Base-by-base conservation (phyloP, 1,140 invertebrate species). In the Condylostylus longicornis region DNA sequence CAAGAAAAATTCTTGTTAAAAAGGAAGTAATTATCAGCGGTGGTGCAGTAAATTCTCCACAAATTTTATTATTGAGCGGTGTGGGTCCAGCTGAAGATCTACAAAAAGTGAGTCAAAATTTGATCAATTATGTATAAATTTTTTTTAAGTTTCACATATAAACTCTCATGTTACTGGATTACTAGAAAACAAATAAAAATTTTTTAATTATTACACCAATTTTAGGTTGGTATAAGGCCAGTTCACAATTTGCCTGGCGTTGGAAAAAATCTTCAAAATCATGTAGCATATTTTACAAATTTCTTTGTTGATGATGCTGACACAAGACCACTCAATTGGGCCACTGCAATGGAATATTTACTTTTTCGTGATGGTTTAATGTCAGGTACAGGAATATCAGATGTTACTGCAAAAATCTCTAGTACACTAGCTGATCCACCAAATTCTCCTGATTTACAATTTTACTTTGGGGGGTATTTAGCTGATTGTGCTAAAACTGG, bases 251-350 rank as follows among this genome's bases (percentile, higher is more conserved):
- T 93, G 6, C 84, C 82, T 0, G 78, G 77, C 0, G 88, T 93
- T 3, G 88, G 89, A 0, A 71, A 75, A 42, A 93, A 93, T 63
- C 70, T 94, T 1, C 83, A 87, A 47, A 87, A 88, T 53, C 86
- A 89, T 47, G 83, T 86, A 0, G 77, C 81, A 4, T 79, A 70
- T 56, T 76, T 80, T 42, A 54, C 83, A 1, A 74, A 71, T 48
- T 90, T 86, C 61, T 68, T 72, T 15, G 78, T 88, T 12, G 82
- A 87, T 34, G 80, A 88, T 47, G 80, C 82, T 21, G 79, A 83
- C 46, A 84, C 79, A 0, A 70, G 77, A 0, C 75, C 81, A 0
- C 65, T 86, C 0, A 86, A 86, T 60, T 86, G 82, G 82, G 82
- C 82, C 3, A 83, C 83, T 0, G 82, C 82, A 14, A 83, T 85